A percentile compares a stretch with the other conserved stretches of the same genome.
Conservation (phyloP, 2,113 vertebrate genomes). For the Oplegnathus fasciatus region DNA sequence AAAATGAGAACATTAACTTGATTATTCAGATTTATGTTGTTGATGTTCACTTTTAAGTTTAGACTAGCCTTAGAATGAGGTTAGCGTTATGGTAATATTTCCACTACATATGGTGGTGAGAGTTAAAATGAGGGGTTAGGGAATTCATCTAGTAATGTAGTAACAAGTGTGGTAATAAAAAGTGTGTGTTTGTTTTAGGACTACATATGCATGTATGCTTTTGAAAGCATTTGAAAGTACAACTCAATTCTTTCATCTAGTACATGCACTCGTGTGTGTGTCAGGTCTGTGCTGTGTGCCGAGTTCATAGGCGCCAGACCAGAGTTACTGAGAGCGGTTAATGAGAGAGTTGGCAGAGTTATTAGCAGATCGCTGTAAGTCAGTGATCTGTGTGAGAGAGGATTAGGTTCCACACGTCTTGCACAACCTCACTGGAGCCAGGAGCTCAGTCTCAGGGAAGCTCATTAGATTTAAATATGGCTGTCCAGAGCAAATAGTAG, state of each 20-base stretch:
- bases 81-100: neutral
- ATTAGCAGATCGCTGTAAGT: constrained; percentile 78
- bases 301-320: constrained; percentile 60
- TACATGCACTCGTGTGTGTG: neutral
- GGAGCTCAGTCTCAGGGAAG: constrained; percentile 58
- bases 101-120: neutral
- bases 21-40: neutral
- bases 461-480: constrained; percentile 73
- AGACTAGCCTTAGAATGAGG: neutral
- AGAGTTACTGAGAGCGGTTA: constrained; percentile 66
- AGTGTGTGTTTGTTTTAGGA: neutral
- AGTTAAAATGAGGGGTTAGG: neutral
- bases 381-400: constrained; percentile 75
- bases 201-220: neutral
- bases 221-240: neutral
- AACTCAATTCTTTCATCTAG: constrained; percentile 12
- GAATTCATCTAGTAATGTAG: neutral
- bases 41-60: neutral
- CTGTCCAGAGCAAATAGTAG: constrained; percentile 55
- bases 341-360: constrained; percentile 77
- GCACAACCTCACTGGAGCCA: constrained; percentile 63
- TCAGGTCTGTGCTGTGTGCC: constrained; percentile 22
- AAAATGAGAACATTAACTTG: neutral
- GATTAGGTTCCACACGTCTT: constrained; percentile 70
- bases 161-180: neutral